Percentiles rank a stretch among this genome's conserved stretches.
Evolutionary conservation across 2,888 invertebrate genomes (phyloP).

Genomic region (Drosophila picticornis): DNA sequence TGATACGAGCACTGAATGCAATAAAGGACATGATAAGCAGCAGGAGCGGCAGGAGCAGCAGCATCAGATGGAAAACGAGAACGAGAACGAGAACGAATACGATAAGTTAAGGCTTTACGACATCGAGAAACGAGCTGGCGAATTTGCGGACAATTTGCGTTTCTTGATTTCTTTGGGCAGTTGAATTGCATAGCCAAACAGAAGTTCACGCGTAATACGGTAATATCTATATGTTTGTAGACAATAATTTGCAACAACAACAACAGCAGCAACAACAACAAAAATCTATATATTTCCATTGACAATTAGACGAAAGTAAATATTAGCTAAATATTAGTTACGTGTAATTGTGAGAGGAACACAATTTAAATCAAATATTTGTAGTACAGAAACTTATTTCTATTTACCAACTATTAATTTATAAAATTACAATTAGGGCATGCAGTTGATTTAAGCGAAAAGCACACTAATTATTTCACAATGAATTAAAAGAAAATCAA

Average conservation of each 20-base stretch:
- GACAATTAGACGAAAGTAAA: slow-evolving; percentile 52
- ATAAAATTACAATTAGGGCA: slow-evolving; percentile 22
- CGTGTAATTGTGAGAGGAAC: slow-evolving; percentile 30
- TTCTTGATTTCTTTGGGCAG: slow-evolving; percentile 16
- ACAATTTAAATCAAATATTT: slow-evolving; percentile 46
- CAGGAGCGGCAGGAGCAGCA: neutral
- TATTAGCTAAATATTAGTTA: slow-evolving; percentile 65
- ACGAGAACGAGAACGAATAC: slow-evolving; percentile 8
- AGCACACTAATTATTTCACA: slow-evolving; percentile 19
- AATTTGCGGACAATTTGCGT: slow-evolving; percentile 17
- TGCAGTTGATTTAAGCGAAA: slow-evolving; percentile 16
- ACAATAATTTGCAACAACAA: slow-evolving; percentile 74
- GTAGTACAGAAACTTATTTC: slow-evolving; percentile 24
- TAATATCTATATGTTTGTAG: slow-evolving; percentile 74
- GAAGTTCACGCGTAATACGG: slow-evolving; percentile 24
- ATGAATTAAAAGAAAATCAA: slow-evolving; percentile 27
- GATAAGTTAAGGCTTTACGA: slow-evolving; percentile 15
- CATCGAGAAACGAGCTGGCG: neutral
- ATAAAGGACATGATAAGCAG: slow-evolving; percentile 5
- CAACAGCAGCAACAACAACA: neutral
- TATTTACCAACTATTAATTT: slow-evolving; percentile 21
- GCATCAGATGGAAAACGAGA: slow-evolving; percentile 1
- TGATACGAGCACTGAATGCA: slow-evolving; percentile 81
- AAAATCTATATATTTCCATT: slow-evolving; percentile 43
- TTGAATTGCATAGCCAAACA: slow-evolving; percentile 32